These are phyloP conservation scores for Escarpia spicata DNA, from an alignment of 2,888 invertebrate species.

Conservation along the genomic window DNA sequence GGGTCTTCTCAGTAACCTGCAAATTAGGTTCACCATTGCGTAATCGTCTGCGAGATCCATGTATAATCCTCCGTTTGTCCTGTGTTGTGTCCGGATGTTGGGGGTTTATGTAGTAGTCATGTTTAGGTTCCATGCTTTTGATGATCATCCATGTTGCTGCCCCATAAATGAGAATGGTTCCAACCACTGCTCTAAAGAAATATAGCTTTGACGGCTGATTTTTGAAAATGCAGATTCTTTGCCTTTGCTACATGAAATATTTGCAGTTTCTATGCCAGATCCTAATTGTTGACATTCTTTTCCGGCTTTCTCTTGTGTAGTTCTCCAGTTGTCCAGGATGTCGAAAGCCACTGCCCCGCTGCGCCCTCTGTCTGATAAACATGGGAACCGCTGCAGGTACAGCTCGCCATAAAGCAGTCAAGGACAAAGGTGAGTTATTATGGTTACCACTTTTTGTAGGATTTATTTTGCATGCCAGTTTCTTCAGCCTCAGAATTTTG, in stretches of 20 bases:
- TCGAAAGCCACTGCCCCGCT: slow-evolving; percentile 92
- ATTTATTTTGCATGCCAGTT: background rate
- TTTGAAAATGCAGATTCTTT: too few species aligned
- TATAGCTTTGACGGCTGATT: too few species aligned
- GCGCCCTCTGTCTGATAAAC: slow-evolving; percentile 90
- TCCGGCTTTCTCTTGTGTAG: slow-evolving; percentile 27
- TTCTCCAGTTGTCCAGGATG: slow-evolving; percentile 76
- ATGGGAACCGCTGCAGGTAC: slow-evolving; percentile 79
- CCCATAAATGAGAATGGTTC: too few species aligned
- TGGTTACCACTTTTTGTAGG: background rate
- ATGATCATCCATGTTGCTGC: too few species aligned
- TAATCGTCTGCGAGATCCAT: too few species aligned
- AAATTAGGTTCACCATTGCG: too few species aligned
- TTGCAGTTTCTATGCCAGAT: slow-evolving; percentile 1
- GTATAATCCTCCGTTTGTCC: too few species aligned
- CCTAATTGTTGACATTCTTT: background rate
- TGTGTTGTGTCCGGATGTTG: too few species aligned
- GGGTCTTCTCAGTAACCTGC: too few species aligned
- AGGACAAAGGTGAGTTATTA: background rate
- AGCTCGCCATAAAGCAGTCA: background rate
- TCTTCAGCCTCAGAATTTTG: background rate
- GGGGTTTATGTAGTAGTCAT: too few species aligned
- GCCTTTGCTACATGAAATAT: background rate
- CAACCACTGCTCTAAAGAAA: too few species aligned
- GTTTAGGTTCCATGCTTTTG: too few species aligned